Base-by-base conservation (phyloP, 1,140 invertebrate species). In the Watersipora subatra region DNA sequence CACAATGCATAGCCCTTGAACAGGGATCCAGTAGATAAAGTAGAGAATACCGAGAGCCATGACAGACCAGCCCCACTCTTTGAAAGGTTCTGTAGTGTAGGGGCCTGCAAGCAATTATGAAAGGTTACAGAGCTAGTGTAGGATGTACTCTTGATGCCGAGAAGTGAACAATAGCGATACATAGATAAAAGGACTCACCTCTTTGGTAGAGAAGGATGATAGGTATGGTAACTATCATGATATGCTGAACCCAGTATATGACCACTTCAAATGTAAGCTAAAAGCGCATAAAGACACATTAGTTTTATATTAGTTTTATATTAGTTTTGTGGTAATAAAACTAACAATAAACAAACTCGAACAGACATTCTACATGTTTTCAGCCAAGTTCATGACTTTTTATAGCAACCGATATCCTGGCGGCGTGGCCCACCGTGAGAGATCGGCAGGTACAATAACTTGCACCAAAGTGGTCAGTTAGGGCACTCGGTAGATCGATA, bases 231-330 rank as follows among this genome's bases (percentile, higher is more conserved):
- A 93, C 84, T 86, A 96, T 93, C 82, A 93, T 86, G 58, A 88
- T 85, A 82, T 95, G 92, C 78, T 95, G 92, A 76, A 94, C 87
- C 85, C 89, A 96, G 79, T 95, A 96, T 27, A 92, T 85, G 64
- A 89, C 87, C 71, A 88, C 88, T 81, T 96, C 92, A 78, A 91
- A 89, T 66, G 90, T 87, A 73, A 93, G 85, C 90, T 93, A 78
- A 74, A 84, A 83, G n/a, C n/a, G n/a, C n/a, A n/a, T n/a, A n/a
- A n/a, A n/a, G n/a, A n/a, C n/a, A n/a, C n/a, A n/a, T n/a, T n/a
- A n/a, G n/a, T n/a, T n/a, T n/a, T n/a, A n/a, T n/a, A n/a, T n/a
- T n/a, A n/a, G n/a, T n/a, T n/a, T n/a, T n/a, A n/a, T n/a, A n/a
- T n/a, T n/a, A n/a, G n/a, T n/a, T n/a, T n/a, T n/a, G n/a, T n/a